Evolutionary conservation across 2,797 vertebrate species (phyloP).

Genomic region (Emys orbicularis): DNA sequence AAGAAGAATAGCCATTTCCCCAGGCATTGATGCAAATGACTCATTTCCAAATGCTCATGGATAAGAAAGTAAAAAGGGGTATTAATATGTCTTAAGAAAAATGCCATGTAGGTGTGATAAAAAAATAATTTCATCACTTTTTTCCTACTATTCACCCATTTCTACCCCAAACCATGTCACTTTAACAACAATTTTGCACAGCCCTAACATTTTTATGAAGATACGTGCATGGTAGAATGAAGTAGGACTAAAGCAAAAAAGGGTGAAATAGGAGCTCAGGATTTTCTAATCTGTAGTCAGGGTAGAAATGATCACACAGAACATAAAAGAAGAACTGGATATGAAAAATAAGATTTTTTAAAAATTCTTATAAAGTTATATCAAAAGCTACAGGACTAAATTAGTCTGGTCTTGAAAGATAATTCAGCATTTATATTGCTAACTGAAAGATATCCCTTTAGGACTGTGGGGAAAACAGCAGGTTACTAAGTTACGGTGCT

Average conservation of each 20-base stretch:
- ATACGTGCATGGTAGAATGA: not conserved
- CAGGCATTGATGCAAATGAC: not conserved
- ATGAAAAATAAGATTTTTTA: not conserved
- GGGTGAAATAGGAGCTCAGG: not conserved
- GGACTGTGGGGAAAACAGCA: constrained; percentile 1
- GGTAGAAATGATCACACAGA: not conserved
- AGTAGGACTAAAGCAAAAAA: not conserved
- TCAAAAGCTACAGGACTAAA: not conserved
- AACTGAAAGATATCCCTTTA: not conserved
- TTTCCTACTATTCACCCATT: not conserved
- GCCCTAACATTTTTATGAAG: not conserved
- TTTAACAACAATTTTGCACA: not conserved
- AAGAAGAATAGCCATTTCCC: constrained; percentile 7
- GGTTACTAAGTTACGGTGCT: not conserved
- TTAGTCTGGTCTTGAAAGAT: not conserved
- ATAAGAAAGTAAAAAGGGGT: not conserved
- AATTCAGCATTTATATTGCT: not conserved
- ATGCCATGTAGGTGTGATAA: not conserved
- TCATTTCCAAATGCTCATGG: not conserved
- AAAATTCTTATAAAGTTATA: not conserved
- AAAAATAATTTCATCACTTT: not conserved
- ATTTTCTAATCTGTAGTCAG: not conserved
- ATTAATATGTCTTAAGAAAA: not conserved
- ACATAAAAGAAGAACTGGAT: not conserved
- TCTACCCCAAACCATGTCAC: not conserved